phyloP scores from a whole-genome alignment of 2,888 invertebrate species.

The Cantharis flavilabris region DNA sequence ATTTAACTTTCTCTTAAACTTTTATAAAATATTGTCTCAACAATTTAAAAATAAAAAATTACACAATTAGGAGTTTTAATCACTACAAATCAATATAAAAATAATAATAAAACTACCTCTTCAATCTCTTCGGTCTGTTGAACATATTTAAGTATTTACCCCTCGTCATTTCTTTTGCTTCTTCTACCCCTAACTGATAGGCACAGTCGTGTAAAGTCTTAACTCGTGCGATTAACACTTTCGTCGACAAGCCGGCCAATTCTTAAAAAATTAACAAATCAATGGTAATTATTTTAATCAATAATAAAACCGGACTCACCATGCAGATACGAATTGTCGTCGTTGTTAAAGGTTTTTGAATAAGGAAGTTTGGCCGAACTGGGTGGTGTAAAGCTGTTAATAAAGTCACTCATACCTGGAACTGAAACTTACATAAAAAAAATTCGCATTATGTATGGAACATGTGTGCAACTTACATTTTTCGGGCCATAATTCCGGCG shows the following conservation, averaged over 20 bases:
- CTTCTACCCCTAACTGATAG: constrained; percentile 91
- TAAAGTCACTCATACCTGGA: constrained; percentile 88
- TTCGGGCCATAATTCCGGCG: constrained; percentile 96
- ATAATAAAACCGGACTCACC: constrained; percentile 63
- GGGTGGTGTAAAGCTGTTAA: constrained; percentile 67
- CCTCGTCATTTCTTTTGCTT: constrained; percentile 94
- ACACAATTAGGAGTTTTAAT: neutral
- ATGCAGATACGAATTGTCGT: constrained; percentile 76
- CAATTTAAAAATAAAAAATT: neutral
- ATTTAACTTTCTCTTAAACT: neutral
- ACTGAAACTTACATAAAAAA: constrained; percentile 59
- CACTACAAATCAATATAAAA: neutral
- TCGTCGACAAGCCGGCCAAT: constrained; percentile 74
- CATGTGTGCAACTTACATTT: constrained; percentile 70
- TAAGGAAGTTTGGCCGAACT: constrained; percentile 68
- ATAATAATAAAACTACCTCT: neutral
- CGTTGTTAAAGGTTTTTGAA: constrained; percentile 70
- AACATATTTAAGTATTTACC: constrained; percentile 93
- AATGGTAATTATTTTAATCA: neutral
- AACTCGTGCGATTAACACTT: constrained; percentile 89
- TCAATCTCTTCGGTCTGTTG: constrained; percentile 40
- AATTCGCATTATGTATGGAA: constrained; percentile 9
- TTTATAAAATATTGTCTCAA: neutral
- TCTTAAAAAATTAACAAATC: constrained; percentile 56
- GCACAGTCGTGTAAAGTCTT: constrained; percentile 92